Percentiles rank a stretch among this genome's conserved stretches.
phyloP scores from a whole-genome alignment of 2,113 vertebrate species.

The Sciurus niger region DNA sequence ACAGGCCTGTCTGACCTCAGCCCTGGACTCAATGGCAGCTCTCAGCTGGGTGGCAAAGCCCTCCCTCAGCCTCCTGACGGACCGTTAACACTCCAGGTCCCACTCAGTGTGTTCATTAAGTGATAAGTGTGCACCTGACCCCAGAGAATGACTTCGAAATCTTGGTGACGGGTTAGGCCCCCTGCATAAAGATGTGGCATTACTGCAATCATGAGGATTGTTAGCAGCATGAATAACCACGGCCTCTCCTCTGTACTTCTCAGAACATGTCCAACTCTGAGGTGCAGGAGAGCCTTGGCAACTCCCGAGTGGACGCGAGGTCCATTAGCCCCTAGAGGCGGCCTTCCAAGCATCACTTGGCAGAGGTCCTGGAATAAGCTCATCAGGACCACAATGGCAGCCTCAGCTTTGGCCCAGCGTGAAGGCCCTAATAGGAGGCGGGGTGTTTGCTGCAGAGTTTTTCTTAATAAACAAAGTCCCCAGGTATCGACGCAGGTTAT shows the following conservation, averaged over 20 bases:
- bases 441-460: conserved; percentile 54
- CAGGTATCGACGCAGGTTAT: conserved; percentile 44
- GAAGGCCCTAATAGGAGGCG: conserved; percentile 66
- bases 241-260: background rate
- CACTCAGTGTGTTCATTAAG: background rate
- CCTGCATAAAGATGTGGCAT: background rate
- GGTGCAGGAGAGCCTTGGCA: background rate
- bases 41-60: rapidly evolving
- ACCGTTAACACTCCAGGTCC: background rate
- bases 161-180: background rate
- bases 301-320: background rate
- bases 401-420: background rate
- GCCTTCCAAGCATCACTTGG: background rate
- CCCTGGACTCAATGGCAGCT: background rate
- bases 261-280: background rate
- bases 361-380: background rate
- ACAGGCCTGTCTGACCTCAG: rapidly evolving
- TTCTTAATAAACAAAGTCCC: conserved; percentile 82
- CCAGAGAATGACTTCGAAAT: background rate
- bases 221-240: background rate
- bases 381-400: background rate
- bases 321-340: background rate
- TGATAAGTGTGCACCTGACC: background rate
- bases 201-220: rapidly evolving
- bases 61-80: background rate